Evolutionary conservation across 2,113 vertebrate species (phyloP), one percentile per base, ranked within the genome.

Genomic region (Acanthochromis polyacanthus): DNA sequence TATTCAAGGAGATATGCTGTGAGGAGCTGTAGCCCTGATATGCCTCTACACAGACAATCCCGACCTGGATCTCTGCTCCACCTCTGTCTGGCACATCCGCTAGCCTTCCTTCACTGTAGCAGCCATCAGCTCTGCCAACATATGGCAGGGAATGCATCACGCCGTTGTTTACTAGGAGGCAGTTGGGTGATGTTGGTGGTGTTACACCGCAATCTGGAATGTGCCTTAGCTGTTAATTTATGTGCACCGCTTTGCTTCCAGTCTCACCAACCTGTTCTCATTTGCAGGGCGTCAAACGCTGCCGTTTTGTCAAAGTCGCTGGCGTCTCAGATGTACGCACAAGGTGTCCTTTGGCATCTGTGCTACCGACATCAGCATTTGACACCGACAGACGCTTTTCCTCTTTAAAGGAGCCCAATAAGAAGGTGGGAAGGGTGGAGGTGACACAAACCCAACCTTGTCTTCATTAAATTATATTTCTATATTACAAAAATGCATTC

Each of bases 41-140:
- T 72, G 64, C 68, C 80, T 84, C 82, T 65, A 66, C 64, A 73
- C 77, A 89, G 71, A 73, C 84, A 9, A 50, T 69, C 32, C 73
- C 88, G 88, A 90, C 88, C 90, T 84, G 87, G 71, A 93, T 92
- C 87, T 75, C 77, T 71, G 70, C 86, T 89, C 75, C 80, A 62
- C 61, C 55, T 80, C 62, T 67, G 71, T 73, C 83, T 75, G 62
- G 72, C 76, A 71, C 71, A 78, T 86, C 66, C 62, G 75, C 85
- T 72, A 73, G 59, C 69, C 53, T 58, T 22, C 56, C 64, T 57
- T 61, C 72, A 16, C 65, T 30, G 52, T 9, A 52, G 58, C 81
- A 83, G 78, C 63, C 69, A 69, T 80, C 63, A 51, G 19, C 70
- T 70, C 74, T 63, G 55, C 45, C 64, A 56, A 59, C 64, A 71